Base-by-base conservation (phyloP, 2,113 vertebrate species). In the Pelobates fuscus region DNA sequence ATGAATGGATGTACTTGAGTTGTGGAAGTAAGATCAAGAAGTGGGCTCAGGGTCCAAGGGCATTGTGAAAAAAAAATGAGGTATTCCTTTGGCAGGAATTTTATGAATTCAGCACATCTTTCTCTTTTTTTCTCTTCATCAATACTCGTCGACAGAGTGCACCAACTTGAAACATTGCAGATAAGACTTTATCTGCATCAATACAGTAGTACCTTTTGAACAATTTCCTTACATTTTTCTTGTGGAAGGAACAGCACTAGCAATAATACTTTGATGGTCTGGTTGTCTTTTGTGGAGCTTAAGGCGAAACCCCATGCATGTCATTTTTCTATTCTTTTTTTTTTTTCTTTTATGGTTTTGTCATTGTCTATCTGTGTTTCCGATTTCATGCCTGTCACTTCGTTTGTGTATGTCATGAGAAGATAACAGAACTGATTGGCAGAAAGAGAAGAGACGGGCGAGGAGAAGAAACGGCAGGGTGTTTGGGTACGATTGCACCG, bases 381-480 rank as follows among this genome's bases (percentile, higher is more conserved):
- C 24, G 73, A 77, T 77, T 77, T 77, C 15, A 49, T 20, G 73
- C 55, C 57, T 77, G 54, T 77, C 73, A 77, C 60, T 52, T 32
- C 11, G 24, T 59, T 61, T 17, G 43, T 61, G 72, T 43, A 49
- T 67, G 73, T 68, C 73, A 77, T 57, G 5, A 37, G n/a, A 41
- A 77, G 73, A 77, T 77, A 77, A 68, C 55, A 54, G 21, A 52
- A 17, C 72, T 60, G 72, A 67, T 67, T 75, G 72, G 73, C 73
- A 68, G 64, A 26, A 37, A 67, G 30, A 41, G 32, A 49, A 18
- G 15, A 17, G 54, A 59, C 52, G 11, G n/a, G 24, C 2, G 25
- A 73, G 72, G 17, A 44, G 54, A 60, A 68, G 21, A 52, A 58
- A 68, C 55, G 65, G 67, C 41, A 44, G 55, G 46, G 26, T 12